These are phyloP conservation scores for Myotis davidii DNA, from an alignment of 2,113 vertebrate species.

Conservation along the genomic window DNA sequence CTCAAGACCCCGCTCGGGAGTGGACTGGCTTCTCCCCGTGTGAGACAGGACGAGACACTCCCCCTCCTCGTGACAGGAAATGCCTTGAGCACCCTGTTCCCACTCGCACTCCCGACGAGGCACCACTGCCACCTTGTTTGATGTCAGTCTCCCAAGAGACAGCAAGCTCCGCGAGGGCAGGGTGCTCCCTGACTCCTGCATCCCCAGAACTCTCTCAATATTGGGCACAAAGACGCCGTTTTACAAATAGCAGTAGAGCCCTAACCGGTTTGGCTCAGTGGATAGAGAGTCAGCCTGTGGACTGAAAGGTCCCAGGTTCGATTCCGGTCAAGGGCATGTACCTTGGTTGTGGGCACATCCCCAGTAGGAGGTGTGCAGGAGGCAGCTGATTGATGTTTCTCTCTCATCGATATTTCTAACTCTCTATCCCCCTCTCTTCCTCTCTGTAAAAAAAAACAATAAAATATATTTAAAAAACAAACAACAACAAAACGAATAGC, in stretches of 20 bases:
- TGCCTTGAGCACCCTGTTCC: background rate
- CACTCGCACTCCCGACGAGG: background rate
- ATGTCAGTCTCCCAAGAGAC: background rate
- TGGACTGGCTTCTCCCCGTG: background rate
- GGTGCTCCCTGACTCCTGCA: fast-evolving
- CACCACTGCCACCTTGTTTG: background rate
- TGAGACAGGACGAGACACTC: background rate
- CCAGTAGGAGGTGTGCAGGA: no score
- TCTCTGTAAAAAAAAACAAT: no score
- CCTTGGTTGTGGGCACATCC: no score
- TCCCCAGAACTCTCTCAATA: background rate
- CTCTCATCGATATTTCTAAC: no score
- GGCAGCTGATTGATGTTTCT: no score
- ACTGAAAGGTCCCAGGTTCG: no score
- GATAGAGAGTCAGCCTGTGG: no score
- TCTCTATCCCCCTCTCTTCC: no score
- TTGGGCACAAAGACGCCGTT: fast-evolving
- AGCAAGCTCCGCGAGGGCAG: fast-evolving
- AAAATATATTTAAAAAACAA: no score
- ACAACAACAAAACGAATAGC: no score
- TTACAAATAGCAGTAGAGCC: background rate
- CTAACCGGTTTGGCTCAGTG: no score
- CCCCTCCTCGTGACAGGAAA: background rate
- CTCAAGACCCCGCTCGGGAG: background rate
- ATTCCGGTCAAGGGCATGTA: no score